A percentile compares a stretch with the other conserved stretches of the same genome.
phyloP scores from a whole-genome alignment of 2,888 invertebrate species.

The Hanleya hanleyi region DNA sequence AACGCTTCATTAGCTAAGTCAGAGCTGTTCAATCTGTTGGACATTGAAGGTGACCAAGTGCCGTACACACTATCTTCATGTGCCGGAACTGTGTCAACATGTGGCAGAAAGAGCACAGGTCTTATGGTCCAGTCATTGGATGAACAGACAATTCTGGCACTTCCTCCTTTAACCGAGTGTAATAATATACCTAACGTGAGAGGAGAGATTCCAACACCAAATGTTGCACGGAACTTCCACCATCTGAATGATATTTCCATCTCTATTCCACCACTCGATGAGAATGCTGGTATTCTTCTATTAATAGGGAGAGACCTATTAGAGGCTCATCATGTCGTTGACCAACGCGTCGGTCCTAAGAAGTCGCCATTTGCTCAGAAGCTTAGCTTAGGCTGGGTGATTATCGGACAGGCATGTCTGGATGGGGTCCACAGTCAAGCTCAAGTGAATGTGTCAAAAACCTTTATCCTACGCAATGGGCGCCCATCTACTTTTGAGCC shows the following conservation, averaged over 20 bases:
- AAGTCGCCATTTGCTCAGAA: constrained; percentile 26
- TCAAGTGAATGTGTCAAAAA: constrained; percentile 19
- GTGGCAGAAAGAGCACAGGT: constrained; percentile 20
- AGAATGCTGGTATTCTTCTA: constrained; percentile 17
- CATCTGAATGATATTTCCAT: constrained; percentile 8
- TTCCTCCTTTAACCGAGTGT: constrained; percentile 32
- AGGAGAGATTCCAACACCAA: constrained; percentile 34
- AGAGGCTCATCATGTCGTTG: constrained; percentile 27
- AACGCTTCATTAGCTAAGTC: constrained; percentile 29
- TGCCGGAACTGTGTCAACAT: constrained; percentile 14
- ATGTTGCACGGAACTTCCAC: constrained; percentile 24
- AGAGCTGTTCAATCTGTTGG: constrained; percentile 33
- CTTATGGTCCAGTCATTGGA: constrained; percentile 28
- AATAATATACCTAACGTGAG: constrained; percentile 29
- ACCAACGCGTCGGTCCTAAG: constrained; percentile 19
- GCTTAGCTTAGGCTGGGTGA: constrained; percentile 22
- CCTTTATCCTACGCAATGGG: constrained; percentile 12
- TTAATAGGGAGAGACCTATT: constrained; percentile 24
- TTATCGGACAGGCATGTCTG: constrained; percentile 24
- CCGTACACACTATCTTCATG: constrained; percentile 34
- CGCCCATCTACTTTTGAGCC: constrained; percentile 26
- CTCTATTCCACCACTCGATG: constrained; percentile 20
- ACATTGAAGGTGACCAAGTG: neutral
- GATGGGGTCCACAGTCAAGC: constrained; percentile 16
- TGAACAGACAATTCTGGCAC: neutral